Evolutionary conservation across 2,113 vertebrate species (phyloP).

Genomic region (Saccopteryx bilineata): DNA sequence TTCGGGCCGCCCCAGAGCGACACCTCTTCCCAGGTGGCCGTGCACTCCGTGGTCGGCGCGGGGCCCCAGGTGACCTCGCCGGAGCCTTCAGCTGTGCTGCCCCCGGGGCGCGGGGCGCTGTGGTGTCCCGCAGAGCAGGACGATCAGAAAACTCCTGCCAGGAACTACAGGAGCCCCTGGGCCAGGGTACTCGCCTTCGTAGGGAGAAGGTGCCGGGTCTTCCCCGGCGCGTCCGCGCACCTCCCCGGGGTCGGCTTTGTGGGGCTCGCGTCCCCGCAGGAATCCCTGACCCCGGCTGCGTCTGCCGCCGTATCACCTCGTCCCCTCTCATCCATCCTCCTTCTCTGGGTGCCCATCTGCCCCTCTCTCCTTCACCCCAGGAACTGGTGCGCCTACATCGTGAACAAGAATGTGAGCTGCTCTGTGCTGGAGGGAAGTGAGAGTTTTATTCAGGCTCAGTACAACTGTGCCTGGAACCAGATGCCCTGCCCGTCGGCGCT

Average conservation of each 20-base stretch:
- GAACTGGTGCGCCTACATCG: slow-evolving; percentile 98
- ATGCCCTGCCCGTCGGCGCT: slow-evolving; percentile 90
- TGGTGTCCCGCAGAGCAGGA: not conserved
- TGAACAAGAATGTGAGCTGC: slow-evolving; percentile 96
- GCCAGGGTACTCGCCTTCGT: not conserved
- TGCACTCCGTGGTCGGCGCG: not conserved
- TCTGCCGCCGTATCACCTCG: not conserved
- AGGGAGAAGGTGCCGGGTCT: not conserved
- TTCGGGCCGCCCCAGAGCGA: not conserved
- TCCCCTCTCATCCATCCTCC: not conserved
- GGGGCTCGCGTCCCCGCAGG: not conserved
- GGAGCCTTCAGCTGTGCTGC: not conserved
- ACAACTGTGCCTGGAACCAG: slow-evolving; percentile 91
- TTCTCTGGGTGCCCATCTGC: not conserved
- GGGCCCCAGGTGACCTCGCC: not conserved
- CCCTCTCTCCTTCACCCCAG: slow-evolving; percentile 84
- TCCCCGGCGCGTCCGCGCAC: not conserved
- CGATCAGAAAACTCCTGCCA: not conserved
- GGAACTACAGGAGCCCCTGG: not conserved
- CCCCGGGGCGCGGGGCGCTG: not conserved
- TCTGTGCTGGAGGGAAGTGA: slow-evolving; percentile 93
- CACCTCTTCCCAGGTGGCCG: not conserved
- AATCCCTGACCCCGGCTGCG: too few relatives aligned
- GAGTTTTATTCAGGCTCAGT: slow-evolving; percentile 92
- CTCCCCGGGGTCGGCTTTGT: not conserved